Conservation (phyloP, 2,888 invertebrate species). For the Adelphocoris suturalis region DNA sequence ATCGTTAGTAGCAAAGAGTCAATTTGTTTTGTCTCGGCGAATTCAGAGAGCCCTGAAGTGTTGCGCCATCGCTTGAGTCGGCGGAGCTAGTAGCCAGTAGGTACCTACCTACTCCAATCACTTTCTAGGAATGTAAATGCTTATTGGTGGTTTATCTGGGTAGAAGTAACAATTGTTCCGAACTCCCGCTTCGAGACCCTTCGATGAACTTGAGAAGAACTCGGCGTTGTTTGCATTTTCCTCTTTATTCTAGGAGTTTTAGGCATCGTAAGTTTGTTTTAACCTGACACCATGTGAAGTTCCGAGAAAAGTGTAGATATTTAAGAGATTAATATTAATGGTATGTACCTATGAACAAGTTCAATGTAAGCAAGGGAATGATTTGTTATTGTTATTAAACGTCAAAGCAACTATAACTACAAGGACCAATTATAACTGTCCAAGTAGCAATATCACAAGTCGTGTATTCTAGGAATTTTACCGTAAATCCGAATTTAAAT, state of each 20-base stretch:
- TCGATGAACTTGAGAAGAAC: background rate
- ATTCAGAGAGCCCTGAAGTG: background rate
- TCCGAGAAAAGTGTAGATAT: background rate
- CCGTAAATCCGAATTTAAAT: too few species aligned
- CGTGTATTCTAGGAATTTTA: too few species aligned
- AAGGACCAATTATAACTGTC: too few species aligned
- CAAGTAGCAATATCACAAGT: too few species aligned
- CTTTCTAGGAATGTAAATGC: background rate
- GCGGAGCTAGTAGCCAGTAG: constrained; percentile 2
- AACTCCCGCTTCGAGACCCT: background rate
- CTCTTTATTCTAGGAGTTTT: background rate
- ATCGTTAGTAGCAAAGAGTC: background rate
- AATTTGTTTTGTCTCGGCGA: background rate
- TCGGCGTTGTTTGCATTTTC: background rate
- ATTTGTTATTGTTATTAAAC: background rate
- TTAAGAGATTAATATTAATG: background rate
- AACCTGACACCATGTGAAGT: background rate
- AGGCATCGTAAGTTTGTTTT: too few species aligned
- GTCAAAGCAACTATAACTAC: too few species aligned
- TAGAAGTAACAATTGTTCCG: background rate
- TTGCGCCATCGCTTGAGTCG: background rate
- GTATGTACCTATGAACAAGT: background rate
- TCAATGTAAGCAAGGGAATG: background rate
- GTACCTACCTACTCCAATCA: too few species aligned
- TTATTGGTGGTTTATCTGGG: background rate